Conservation (phyloP, 2,797 vertebrate species). For the Pseudopleuronectes americanus region DNA sequence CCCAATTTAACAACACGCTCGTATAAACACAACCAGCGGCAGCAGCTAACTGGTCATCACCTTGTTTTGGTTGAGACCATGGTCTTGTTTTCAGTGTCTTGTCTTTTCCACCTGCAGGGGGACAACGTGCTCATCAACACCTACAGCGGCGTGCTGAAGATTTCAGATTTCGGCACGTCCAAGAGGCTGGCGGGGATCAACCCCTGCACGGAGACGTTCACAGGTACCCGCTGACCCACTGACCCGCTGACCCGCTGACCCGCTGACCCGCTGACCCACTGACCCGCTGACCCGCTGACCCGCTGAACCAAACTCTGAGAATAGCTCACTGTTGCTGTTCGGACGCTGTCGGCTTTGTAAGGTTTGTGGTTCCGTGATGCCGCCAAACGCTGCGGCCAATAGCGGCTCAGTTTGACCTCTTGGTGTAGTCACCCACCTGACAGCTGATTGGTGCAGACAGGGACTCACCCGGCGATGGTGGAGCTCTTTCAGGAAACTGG, state of each 20-base stretch:
- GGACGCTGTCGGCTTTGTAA: slow-evolving; percentile 33
- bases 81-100: slow-evolving; percentile 36
- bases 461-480: slow-evolving; percentile 53
- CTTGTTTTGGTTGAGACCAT: slow-evolving; percentile 43
- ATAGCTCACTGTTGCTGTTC: slow-evolving; percentile 36
- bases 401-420: slow-evolving; percentile 36
- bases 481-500: slow-evolving; percentile 60
- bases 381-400: slow-evolving; percentile 21
- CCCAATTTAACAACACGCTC: slow-evolving; percentile 49
- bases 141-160: slow-evolving; percentile 98
- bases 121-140: slow-evolving; percentile 99
- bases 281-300: slow-evolving; percentile 31
- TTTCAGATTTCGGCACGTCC: slow-evolving; percentile 98
- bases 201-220: slow-evolving; percentile 98
- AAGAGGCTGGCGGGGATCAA: slow-evolving; percentile 98
- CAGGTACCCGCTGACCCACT: slow-evolving; percentile 86
- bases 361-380: slow-evolving; percentile 3
- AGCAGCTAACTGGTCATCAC: slow-evolving; percentile 63
- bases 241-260: slow-evolving; percentile 31
- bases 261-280: slow-evolving; percentile 41
- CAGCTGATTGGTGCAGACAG: slow-evolving; percentile 52
- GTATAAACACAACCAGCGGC: slow-evolving; percentile 32
- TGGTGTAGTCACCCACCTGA: slow-evolving; percentile 15
- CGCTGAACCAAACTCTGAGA: too few relatives aligned
- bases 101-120: slow-evolving; percentile 81